Base-by-base conservation (phyloP, 2,888 invertebrate species). In the Branchellion lobata region DNA sequence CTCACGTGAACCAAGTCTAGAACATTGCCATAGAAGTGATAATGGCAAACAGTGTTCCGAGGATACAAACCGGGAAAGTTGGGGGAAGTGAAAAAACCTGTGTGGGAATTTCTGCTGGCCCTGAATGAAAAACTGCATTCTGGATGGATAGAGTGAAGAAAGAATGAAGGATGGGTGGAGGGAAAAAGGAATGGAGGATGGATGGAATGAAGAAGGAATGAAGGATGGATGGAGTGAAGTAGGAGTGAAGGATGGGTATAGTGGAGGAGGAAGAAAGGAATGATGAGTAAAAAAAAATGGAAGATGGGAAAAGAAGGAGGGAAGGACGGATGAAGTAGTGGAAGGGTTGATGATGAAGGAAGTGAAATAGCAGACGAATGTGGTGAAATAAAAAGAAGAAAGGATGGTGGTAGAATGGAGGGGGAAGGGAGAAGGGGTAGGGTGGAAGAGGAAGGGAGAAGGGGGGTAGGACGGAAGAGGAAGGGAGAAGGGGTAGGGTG, bases 1-100 rank as follows among this genome's bases (percentile, higher is more conserved):
- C 91, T 89, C 86, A 95, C 91, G 90, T 93, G 93, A 83, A 95
- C 92, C 85, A 93, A 89, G 88, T 96, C 95, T 84, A 92, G 92
- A 14, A 29, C 73, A 82, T 92, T 90, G 68, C 95, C 95, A 85
- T 92, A 92, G 88, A 96, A 96, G 86, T 94, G 93, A 88, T 94
- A 96, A 85, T 93, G 92, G 88, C 96, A 96, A 84, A 92, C 91
- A 79, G 93, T 91, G 85, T 92, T 91, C 33, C 92, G 89, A 74
- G 93, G 93, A 88, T 94, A 95, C 71, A 92, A 91, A 81, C 91
- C 91, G 21, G 93, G 94, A 87, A 93, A 94, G 85, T 92, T 92
- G 27, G 94, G 94, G 78, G 94, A 94, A 72, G 92, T 91, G 84
- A 96, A 91, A 40, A 92, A 91, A 40, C 96, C 96, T 53, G 27